Percentiles rank a stretch among this genome's conserved stretches.
phyloP scores from a whole-genome alignment of 1,140 invertebrate genomes.

The Sinella curviseta region DNA sequence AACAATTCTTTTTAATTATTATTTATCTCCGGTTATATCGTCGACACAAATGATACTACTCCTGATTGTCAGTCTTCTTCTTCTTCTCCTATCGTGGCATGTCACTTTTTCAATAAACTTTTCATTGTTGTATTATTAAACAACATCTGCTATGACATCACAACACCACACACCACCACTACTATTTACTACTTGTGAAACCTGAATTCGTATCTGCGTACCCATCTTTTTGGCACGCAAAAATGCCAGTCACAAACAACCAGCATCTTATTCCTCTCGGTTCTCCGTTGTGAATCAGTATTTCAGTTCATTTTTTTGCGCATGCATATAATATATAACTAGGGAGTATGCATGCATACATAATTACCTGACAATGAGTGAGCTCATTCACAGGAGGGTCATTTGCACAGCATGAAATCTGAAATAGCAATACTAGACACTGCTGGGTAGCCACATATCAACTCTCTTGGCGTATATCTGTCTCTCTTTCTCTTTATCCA shows the following conservation, averaged over 20 bases:
- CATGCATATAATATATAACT: too few species aligned
- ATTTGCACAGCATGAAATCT: slow-evolving; percentile 21
- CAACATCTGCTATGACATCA: slow-evolving; percentile 22
- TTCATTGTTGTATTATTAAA: slow-evolving; percentile 14
- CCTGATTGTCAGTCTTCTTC: not conserved
- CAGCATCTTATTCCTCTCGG: not conserved
- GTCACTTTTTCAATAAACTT: slow-evolving; percentile 9
- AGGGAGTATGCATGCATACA: slow-evolving; percentile 20
- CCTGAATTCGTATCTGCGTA: slow-evolving; percentile 8
- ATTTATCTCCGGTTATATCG: not conserved
- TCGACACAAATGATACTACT: not conserved
- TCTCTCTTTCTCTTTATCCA: not conserved
- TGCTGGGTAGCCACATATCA: not conserved
- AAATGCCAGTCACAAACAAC: slow-evolving; percentile 9
- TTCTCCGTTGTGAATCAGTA: too few species aligned
- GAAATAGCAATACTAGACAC: slow-evolving; percentile 1
- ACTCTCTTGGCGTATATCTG: not conserved
- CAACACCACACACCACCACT: not conserved
- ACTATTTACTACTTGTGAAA: not conserved
- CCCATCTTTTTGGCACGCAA: slow-evolving; percentile 17
- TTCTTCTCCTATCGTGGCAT: not conserved
- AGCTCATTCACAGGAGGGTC: slow-evolving; percentile 19
- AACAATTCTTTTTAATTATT: slow-evolving; percentile 18
- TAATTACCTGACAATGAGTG: slow-evolving; percentile 21
- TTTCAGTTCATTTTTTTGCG: slow-evolving; percentile 16